Conservation (phyloP, 2,113 vertebrate species). For the Hystrix cristata region DNA sequence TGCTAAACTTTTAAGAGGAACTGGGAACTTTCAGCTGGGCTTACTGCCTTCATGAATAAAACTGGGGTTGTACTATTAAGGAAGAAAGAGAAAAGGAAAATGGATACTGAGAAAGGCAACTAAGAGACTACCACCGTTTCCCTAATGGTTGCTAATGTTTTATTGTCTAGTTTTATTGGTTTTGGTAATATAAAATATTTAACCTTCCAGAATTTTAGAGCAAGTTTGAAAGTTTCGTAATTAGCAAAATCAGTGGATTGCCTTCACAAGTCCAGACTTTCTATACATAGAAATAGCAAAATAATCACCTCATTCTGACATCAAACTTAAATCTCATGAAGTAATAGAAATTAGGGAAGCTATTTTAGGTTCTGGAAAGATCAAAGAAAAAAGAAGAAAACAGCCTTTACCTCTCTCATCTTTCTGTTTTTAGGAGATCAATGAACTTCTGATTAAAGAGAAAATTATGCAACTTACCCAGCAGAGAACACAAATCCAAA, state of each 20-base stretch:
- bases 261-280: constrained; percentile 8
- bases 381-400: constrained; percentile 30
- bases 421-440: constrained; percentile 88
- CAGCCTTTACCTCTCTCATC: background rate
- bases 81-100: constrained; percentile 18
- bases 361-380: constrained; percentile 42
- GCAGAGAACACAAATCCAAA: constrained; percentile 87
- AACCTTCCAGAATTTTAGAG: constrained; percentile 54
- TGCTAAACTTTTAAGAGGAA: constrained; percentile 28
- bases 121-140: background rate
- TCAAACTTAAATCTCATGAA: constrained; percentile 36
- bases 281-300: constrained; percentile 10
- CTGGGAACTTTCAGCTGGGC: constrained; percentile 15
- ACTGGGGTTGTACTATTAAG: constrained; percentile 13
- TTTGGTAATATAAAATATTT: constrained; percentile 52
- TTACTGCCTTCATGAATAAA: constrained; percentile 22
- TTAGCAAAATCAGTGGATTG: constrained; percentile 56
- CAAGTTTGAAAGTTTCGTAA: constrained; percentile 56
- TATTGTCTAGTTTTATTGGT: background rate
- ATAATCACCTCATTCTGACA: constrained; percentile 14
- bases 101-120: constrained; percentile 3
- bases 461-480: constrained; percentile 87
- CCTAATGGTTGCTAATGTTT: constrained; percentile 13
- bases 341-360: constrained; percentile 44
- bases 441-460: constrained; percentile 88